Percentiles rank a stretch among this genome's conserved stretches.
These are phyloP conservation scores for Trichoplusia ni DNA, from an alignment of 1,140 invertebrate genomes.

Conservation along the genomic window DNA sequence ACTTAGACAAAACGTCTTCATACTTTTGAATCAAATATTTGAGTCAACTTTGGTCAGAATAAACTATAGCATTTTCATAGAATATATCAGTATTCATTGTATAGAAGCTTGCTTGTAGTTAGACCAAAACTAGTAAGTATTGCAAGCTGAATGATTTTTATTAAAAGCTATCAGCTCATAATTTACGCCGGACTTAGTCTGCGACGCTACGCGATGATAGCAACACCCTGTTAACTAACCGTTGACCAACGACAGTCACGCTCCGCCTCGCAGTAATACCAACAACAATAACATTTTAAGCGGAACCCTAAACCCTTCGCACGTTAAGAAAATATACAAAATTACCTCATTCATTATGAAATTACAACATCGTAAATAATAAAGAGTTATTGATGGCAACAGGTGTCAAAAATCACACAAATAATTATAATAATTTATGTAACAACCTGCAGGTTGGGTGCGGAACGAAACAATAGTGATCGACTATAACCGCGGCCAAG, in stretches of 20 bases:
- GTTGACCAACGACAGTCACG: slow-evolving; percentile 30
- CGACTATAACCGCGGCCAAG: slow-evolving; percentile 8
- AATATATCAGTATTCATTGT: no score
- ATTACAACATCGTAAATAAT: neutral
- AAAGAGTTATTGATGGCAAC: neutral
- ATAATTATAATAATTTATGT: no score
- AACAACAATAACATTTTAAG: slow-evolving; percentile 15
- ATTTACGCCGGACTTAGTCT: slow-evolving; percentile 19
- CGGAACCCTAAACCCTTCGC: neutral
- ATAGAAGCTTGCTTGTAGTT: no score
- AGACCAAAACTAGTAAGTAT: no score
- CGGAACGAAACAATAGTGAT: neutral
- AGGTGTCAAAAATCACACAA: neutral
- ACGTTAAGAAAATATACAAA: no score
- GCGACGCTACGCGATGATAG: slow-evolving; percentile 32
- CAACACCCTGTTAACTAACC: slow-evolving; percentile 39
- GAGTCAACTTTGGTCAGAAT: no score
- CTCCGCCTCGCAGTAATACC: slow-evolving; percentile 22
- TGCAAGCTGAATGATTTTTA: no score
- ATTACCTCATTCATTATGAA: neutral
- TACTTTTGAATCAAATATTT: no score
- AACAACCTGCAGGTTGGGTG: no score
- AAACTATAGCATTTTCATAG: no score
- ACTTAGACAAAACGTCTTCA: no score
- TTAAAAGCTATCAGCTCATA: slow-evolving; percentile 8